A percentile compares a stretch with the other conserved stretches of the same genome.
Conservation (phyloP, 1,140 invertebrate genomes). For the Plutomurus gul region DNA sequence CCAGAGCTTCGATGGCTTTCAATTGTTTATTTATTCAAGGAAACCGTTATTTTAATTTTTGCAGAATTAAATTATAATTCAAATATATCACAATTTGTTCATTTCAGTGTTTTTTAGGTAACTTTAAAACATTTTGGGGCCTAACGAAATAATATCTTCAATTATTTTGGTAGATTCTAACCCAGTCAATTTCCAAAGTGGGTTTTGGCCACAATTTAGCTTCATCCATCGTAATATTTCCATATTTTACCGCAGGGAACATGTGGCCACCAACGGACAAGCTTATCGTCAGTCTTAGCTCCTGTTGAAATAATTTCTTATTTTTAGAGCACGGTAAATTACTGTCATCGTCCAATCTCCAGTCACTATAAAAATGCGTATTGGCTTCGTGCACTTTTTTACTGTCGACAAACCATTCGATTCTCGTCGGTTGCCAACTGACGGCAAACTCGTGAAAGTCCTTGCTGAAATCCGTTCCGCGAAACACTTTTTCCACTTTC, state of each 20-base stretch:
- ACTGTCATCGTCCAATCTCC: conserved; percentile 38
- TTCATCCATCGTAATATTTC: conserved; percentile 42
- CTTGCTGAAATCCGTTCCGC: conserved; percentile 38
- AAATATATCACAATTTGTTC: too few relatives aligned
- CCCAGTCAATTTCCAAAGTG: conserved; percentile 51
- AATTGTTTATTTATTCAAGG: too few relatives aligned
- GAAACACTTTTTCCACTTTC: conserved; percentile 41
- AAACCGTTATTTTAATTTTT: too few relatives aligned
- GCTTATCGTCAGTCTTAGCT: conserved; percentile 33
- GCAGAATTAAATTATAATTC: too few relatives aligned
- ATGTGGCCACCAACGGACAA: conserved; percentile 47
- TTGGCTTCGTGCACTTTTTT: conserved; percentile 38
- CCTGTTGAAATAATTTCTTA: conserved; percentile 42
- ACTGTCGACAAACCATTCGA: conserved; percentile 45
- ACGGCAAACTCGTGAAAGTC: conserved; percentile 51
- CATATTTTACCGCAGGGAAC: conserved; percentile 38
- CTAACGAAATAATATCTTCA: background rate
- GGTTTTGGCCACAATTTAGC: conserved; percentile 45
- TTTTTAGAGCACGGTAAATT: conserved; percentile 43
- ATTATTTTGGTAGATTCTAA: conserved; percentile 45
- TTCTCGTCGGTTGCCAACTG: conserved; percentile 38
- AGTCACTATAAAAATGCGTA: conserved; percentile 47
- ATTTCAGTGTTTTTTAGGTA: too few relatives aligned
- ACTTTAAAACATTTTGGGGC: too few relatives aligned
- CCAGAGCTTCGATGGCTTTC: too few relatives aligned